Evolutionary conservation across 2,113 vertebrate species (phyloP).

Genomic region (Shinisaurus crocodilurus): DNA sequence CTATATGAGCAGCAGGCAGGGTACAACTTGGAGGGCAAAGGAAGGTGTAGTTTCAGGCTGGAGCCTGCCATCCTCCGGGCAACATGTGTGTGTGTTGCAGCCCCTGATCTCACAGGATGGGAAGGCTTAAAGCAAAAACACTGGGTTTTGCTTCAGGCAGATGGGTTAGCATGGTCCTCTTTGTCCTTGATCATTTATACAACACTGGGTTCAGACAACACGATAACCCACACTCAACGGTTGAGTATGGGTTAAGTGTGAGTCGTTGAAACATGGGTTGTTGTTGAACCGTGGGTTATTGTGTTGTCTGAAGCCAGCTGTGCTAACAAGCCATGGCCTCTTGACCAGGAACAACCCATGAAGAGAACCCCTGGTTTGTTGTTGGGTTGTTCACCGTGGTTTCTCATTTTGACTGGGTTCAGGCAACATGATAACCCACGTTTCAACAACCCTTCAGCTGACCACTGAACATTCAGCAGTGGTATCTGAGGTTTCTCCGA

Average conservation of each 20-base stretch:
- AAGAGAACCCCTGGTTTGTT: no score
- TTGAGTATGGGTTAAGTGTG: no score
- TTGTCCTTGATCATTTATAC: background rate
- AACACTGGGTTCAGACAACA: no score
- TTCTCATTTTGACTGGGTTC: no score
- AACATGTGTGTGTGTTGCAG: background rate
- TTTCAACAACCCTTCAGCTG: background rate
- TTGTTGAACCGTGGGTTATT: no score
- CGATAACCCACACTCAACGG: no score
- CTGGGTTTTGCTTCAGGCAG: background rate
- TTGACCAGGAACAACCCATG: no score
- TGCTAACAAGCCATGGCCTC: no score
- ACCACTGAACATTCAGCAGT: background rate
- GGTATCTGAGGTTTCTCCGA: background rate
- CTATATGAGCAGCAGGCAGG: background rate
- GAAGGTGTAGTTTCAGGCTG: background rate
- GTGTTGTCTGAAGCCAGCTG: no score
- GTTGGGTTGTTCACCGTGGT: no score
- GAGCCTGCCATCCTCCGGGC: background rate
- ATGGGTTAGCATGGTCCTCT: background rate
- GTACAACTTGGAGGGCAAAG: background rate
- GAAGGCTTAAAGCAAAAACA: background rate
- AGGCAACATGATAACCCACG: no score
- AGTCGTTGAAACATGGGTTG: no score
- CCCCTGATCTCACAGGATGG: background rate